phyloP scores from a whole-genome alignment of 2,113 vertebrate genomes.

The Carlito syrichta region DNA sequence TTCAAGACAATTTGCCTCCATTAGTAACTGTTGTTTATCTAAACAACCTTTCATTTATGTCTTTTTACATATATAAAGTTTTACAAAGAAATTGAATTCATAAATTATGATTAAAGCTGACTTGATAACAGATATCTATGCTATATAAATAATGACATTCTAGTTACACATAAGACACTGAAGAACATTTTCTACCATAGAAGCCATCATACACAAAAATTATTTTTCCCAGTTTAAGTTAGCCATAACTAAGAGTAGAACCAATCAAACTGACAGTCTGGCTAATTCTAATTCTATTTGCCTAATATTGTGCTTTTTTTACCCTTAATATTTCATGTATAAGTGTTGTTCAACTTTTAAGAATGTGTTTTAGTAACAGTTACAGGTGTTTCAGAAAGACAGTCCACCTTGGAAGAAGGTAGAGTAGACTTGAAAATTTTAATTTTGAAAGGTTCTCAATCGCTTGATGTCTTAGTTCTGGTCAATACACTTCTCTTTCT shows the following conservation, averaged over 20 bases:
- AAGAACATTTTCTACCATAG: background rate
- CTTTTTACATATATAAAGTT: constrained; percentile 23
- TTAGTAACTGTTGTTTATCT: constrained; percentile 59
- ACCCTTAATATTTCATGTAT: background rate
- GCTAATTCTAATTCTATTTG: background rate
- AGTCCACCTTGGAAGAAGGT: background rate
- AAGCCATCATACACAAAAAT: background rate
- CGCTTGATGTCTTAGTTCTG: background rate
- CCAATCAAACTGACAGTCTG: background rate
- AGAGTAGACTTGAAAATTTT: background rate
- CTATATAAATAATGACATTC: background rate
- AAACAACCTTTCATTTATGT: constrained; percentile 39
- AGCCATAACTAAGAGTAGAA: background rate
- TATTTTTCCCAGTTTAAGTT: background rate
- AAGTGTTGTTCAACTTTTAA: background rate
- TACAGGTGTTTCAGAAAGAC: background rate
- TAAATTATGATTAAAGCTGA: constrained; percentile 44
- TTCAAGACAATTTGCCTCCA: constrained; percentile 53
- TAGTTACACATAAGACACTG: background rate
- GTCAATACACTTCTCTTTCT: background rate
- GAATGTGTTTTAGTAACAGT: background rate
- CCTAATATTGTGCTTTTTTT: background rate
- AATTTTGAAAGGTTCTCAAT: constrained; percentile 9
- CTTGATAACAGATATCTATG: background rate
- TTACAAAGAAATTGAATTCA: constrained; percentile 42